Evolutionary conservation across 2,797 vertebrate species (phyloP).

Genomic region (Chrysolophus pictus): DNA sequence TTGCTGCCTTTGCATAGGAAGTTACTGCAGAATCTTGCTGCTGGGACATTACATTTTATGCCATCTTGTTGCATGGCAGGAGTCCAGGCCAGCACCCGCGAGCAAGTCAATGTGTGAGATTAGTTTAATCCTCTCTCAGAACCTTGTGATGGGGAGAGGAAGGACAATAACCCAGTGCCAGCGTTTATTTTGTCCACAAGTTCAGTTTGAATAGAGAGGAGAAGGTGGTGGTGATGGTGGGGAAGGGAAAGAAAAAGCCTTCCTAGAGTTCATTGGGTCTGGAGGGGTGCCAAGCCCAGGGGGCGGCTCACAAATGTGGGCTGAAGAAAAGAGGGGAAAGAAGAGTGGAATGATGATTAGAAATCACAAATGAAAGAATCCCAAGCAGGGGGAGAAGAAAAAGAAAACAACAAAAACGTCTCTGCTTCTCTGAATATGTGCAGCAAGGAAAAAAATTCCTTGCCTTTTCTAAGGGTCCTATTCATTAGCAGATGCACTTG

Average conservation of each 20-base stretch:
- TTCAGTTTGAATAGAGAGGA: slow-evolving; percentile 66
- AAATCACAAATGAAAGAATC: slow-evolving; percentile 64
- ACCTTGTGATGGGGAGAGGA: slow-evolving; percentile 51
- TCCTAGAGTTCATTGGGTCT: slow-evolving; percentile 65
- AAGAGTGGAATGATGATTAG: slow-evolving; percentile 67
- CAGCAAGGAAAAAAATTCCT: slow-evolving; percentile 8
- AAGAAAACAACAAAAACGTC: neutral
- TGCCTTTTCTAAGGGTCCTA: slow-evolving; percentile 49
- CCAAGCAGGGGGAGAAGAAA: neutral
- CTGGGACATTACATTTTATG: slow-evolving; percentile 30
- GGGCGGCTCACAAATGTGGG: slow-evolving; percentile 54
- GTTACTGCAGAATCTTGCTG: slow-evolving; percentile 54
- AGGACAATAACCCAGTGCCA: slow-evolving; percentile 69
- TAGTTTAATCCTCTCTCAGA: slow-evolving; percentile 75
- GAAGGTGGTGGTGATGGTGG: neutral
- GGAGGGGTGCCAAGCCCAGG: slow-evolving; percentile 83
- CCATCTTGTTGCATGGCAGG: slow-evolving; percentile 36
- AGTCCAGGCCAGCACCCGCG: slow-evolving; percentile 70
- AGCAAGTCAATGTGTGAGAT: slow-evolving; percentile 68
- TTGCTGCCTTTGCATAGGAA: slow-evolving; percentile 51
- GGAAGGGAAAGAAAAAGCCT: neutral
- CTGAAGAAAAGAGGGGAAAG: slow-evolving; percentile 46
- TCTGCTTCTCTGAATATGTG: slow-evolving; percentile 47
- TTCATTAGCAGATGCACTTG: slow-evolving; percentile 56
- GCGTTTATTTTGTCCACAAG: slow-evolving; percentile 72